Evolutionary conservation across 1,140 invertebrate genomes (phyloP).

Genomic region (Rhynchophorus ferrugineus): DNA sequence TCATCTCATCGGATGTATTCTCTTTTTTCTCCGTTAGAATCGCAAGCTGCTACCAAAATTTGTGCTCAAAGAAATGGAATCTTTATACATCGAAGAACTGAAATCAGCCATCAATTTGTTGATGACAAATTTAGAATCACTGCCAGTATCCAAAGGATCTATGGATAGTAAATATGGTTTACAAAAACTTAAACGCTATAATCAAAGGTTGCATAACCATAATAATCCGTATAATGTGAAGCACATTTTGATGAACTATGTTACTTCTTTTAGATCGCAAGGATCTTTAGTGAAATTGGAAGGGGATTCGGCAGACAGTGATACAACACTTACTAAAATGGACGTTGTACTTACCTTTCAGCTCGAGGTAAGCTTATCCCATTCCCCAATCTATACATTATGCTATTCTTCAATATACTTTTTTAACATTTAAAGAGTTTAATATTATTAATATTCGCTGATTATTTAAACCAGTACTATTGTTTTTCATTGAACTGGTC

Average conservation of each 20-base stretch:
- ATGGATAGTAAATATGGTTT: constrained; percentile 96
- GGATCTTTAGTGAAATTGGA: constrained; percentile 89
- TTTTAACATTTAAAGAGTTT: too few relatives aligned
- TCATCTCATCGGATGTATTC: too few relatives aligned
- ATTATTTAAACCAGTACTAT: too few relatives aligned
- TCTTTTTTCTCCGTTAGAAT: constrained; percentile 56
- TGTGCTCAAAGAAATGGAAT: constrained; percentile 99
- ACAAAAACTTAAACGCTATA: constrained; percentile 89
- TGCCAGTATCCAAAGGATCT: constrained; percentile 95
- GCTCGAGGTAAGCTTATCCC: constrained; percentile 68
- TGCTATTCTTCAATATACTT: too few relatives aligned
- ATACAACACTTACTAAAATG: constrained; percentile 88
- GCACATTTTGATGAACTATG: constrained; percentile 43
- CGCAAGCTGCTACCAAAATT: constrained; percentile 97
- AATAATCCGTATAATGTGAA: constrained; percentile 43
- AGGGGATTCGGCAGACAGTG: constrained; percentile 82
- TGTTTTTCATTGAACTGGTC: too few relatives aligned
- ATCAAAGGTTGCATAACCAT: constrained; percentile 71
- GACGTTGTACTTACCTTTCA: constrained; percentile 96
- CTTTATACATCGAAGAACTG: constrained; percentile 95
- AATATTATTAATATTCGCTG: too few relatives aligned
- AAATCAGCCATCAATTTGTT: constrained; percentile 95
- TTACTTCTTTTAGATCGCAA: constrained; percentile 68
- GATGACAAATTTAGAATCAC: constrained; percentile 97
- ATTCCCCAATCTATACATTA: too few relatives aligned